Percentiles rank a stretch among this genome's conserved stretches.
Conservation (phyloP, 2,797 vertebrate species). For the Mormyrops boulengeri region DNA sequence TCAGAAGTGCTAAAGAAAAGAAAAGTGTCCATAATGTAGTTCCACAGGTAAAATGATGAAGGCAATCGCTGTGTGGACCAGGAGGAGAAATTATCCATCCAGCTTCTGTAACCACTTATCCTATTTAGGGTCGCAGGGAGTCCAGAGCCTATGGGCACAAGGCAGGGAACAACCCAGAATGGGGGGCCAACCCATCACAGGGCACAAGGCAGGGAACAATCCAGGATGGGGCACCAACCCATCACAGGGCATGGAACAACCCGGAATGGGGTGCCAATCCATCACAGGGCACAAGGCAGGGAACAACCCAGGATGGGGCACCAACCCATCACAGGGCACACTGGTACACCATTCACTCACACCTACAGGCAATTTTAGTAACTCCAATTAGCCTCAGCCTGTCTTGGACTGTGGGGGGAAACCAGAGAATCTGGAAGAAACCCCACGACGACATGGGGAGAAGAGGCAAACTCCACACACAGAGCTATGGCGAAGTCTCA, state of each 20-base stretch:
- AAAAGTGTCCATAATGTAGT: not conserved
- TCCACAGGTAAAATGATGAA: not conserved
- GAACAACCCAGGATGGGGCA: not conserved
- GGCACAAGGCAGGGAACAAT: not conserved
- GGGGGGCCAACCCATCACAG: not conserved
- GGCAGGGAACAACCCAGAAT: not conserved
- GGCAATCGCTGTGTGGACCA: not conserved
- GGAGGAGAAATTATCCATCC: not conserved
- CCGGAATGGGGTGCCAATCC: not conserved
- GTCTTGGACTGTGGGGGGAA: not conserved
- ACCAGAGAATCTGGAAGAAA: not conserved
- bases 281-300: not conserved
- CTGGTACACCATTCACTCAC: not conserved
- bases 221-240: not conserved
- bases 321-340: not conserved
- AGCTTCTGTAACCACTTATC: not conserved
- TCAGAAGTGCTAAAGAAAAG: not conserved
- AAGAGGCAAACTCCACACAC: not conserved
- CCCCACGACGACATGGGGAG: not conserved
- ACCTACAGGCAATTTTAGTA: not conserved
- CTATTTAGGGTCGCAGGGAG: not conserved
- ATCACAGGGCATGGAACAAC: not conserved
- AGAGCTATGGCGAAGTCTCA: not conserved
- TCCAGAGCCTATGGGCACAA: not conserved
- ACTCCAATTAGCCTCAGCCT: not conserved